Conservation (phyloP, 2,797 vertebrate species). For the Sylvilagus floridanus region DNA sequence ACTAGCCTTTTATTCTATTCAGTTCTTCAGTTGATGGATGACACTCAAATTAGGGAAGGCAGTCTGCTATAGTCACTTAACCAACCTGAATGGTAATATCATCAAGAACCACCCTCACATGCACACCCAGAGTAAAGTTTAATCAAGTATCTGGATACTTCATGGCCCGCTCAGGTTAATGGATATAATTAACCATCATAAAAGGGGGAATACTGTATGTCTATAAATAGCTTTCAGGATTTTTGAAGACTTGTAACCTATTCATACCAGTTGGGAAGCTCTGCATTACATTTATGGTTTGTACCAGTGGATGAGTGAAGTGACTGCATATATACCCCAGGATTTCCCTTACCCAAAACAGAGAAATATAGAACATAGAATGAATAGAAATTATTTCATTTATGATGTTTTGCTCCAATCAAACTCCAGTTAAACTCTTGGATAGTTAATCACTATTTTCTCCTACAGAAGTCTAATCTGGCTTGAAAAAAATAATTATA, state of each 20-base stretch:
- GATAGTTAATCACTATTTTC: constrained; percentile 12
- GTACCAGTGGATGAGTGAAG: constrained; percentile 39
- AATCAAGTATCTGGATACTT: background rate
- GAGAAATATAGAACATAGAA: background rate
- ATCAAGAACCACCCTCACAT: background rate
- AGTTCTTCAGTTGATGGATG: background rate
- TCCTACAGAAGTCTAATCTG: constrained; percentile 36
- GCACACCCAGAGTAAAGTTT: background rate
- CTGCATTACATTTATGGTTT: constrained; percentile 23
- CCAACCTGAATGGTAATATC: constrained; percentile 27
- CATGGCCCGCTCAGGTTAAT: constrained; percentile 3
- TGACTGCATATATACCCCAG: background rate
- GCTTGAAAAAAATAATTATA: background rate
- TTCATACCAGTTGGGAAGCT: constrained; percentile 31
- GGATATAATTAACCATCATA: constrained; percentile 36
- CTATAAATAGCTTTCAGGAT: constrained; percentile 19
- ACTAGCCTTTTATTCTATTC: background rate
- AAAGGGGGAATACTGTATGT: background rate
- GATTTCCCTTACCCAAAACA: background rate
- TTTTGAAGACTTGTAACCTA: constrained; percentile 48
- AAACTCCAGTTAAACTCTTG: constrained; percentile 10
- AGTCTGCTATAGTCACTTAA: background rate
- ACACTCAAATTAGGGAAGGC: background rate
- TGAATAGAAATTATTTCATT: background rate
- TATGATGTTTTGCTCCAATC: background rate